phyloP scores from a whole-genome alignment of 2,113 vertebrate species.

The Coptodon bakossiorum region DNA sequence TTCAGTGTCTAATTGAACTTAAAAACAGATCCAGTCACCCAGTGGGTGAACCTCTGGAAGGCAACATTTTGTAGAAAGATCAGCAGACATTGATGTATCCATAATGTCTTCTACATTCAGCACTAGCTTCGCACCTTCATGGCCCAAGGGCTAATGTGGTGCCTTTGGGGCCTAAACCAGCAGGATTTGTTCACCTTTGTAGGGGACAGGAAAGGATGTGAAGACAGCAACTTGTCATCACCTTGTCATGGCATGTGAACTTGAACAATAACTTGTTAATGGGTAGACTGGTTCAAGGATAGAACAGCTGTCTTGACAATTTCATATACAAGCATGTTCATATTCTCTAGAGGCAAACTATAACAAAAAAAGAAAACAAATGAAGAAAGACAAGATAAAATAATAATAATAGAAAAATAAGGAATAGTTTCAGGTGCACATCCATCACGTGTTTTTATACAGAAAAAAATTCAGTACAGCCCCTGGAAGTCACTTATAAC shows the following conservation, averaged over 20 bases:
- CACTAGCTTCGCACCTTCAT: neutral
- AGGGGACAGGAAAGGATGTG: neutral
- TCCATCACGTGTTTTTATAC: slow-evolving; percentile 15
- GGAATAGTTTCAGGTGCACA: neutral
- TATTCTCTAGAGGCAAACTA: neutral
- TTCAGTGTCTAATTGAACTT: neutral
- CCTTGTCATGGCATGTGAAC: neutral
- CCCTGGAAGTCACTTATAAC: slow-evolving; percentile 68
- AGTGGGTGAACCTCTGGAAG: neutral
- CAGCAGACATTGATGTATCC: neutral
- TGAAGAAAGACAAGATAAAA: slow-evolving; percentile 7
- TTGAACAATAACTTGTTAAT: neutral
- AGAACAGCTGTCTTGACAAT: neutral
- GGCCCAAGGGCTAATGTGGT: slow-evolving; percentile 17
- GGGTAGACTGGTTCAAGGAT: neutral
- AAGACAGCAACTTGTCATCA: neutral
- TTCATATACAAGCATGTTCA: neutral
- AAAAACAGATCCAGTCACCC: neutral
- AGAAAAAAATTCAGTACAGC: slow-evolving; percentile 50
- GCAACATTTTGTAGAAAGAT: slow-evolving; percentile 8
- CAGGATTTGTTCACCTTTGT: neutral
- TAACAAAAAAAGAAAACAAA: slow-evolving; percentile 6
- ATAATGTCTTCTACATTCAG: neutral
- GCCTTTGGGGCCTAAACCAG: neutral
- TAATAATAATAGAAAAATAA: slow-evolving; percentile 7